A percentile compares a stretch with the other conserved stretches of the same genome.
These are phyloP conservation scores for Chloroceryle aenea DNA, from an alignment of 2,113 vertebrate species.

Conservation along the genomic window DNA sequence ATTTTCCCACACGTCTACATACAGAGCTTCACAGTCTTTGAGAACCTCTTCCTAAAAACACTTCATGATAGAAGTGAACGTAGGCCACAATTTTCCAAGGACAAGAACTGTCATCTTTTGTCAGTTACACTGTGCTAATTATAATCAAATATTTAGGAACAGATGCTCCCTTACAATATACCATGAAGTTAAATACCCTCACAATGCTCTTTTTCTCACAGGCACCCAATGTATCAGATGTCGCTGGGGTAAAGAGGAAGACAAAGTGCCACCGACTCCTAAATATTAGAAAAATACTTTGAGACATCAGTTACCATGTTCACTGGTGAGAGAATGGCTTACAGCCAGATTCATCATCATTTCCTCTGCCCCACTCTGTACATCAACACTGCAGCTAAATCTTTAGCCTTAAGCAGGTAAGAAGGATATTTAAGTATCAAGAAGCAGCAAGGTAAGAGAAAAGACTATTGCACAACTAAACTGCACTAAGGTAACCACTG, in stretches of 20 bases:
- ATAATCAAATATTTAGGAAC: conserved; percentile 18
- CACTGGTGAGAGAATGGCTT: neutral
- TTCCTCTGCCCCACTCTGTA: neutral
- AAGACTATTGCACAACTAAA: neutral
- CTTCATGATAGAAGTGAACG: neutral
- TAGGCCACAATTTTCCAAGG: neutral
- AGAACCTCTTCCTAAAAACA: neutral
- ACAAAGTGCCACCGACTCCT: neutral
- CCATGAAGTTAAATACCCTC: neutral
- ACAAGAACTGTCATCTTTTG: conserved; percentile 3
- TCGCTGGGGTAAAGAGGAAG: neutral
- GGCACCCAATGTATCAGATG: neutral
- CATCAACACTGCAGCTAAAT: neutral
- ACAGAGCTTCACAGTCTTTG: neutral
- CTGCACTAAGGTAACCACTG: neutral
- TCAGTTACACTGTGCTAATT: neutral
- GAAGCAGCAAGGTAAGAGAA: neutral
- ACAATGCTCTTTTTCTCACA: neutral
- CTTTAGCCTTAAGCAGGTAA: neutral
- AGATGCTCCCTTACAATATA: neutral
- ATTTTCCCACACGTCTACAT: neutral
- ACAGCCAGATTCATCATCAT: neutral
- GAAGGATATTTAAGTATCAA: neutral
- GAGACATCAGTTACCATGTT: neutral
- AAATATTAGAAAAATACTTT: neutral